Conservation (phyloP, 1,140 invertebrate genomes). For the Zaprionus gabonicus region DNA sequence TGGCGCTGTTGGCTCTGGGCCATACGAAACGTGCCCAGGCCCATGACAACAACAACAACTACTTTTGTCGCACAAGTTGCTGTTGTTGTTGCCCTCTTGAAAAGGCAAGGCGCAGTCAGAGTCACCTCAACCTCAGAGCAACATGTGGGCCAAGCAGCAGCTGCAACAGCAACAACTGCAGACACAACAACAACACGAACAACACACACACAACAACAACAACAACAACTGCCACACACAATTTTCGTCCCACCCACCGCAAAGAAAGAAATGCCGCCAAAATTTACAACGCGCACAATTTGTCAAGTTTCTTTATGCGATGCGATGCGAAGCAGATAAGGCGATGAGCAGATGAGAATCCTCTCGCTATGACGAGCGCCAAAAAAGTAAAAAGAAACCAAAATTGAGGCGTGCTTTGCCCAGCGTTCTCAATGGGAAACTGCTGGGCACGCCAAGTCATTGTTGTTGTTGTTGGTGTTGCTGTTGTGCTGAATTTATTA, state of each 20-base stretch:
- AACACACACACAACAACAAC: conserved; percentile 10
- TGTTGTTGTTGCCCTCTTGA: conserved; percentile 29
- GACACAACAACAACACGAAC: not conserved
- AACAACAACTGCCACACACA: conserved; percentile 25
- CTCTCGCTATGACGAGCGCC: conserved; percentile 23
- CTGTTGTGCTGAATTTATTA: conserved; percentile 63
- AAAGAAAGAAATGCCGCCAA: conserved; percentile 66
- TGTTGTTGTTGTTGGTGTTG: conserved; percentile 24
- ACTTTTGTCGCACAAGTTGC: not conserved
- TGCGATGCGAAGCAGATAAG: conserved; percentile 11
- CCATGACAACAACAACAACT: conserved; percentile 43
- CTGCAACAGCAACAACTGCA: conserved; percentile 7
- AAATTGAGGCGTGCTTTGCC: conserved; percentile 30
- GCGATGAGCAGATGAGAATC: conserved; percentile 4
- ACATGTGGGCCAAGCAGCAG: conserved; percentile 58
- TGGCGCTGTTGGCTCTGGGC: conserved; percentile 72
- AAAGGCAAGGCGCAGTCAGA: conserved; percentile 57
- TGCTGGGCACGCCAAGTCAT: conserved; percentile 10
- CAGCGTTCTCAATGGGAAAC: conserved; percentile 56
- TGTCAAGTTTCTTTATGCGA: conserved; percentile 47
- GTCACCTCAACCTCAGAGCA: conserved; percentile 52
- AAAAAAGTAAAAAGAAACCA: conserved; percentile 30
- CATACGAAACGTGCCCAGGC: conserved; percentile 71
- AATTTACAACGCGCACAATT: conserved; percentile 57
- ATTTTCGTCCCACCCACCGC: conserved; percentile 30